Evolutionary conservation across 2,113 vertebrate genomes (phyloP).

Genomic region (Notiomystis cincta): DNA sequence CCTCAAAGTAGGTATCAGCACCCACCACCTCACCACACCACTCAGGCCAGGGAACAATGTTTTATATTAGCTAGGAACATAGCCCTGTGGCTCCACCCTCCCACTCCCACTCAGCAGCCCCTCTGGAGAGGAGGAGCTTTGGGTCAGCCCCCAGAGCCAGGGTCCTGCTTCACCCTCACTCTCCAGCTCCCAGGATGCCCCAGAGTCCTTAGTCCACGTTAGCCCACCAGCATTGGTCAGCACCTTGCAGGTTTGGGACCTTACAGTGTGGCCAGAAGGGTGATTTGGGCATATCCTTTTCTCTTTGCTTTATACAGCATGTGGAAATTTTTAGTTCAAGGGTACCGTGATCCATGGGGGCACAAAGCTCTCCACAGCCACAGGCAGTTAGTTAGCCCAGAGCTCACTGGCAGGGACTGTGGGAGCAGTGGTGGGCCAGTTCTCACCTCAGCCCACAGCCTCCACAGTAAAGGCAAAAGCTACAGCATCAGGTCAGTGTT

Average conservation of each 20-base stretch:
- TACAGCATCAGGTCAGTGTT: not conserved
- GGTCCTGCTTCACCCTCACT: rapidly evolving
- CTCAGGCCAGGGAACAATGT: rapidly evolving
- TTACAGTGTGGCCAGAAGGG: rapidly evolving
- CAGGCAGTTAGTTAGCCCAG: no score
- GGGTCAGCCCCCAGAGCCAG: rapidly evolving
- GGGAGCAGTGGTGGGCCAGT: rapidly evolving
- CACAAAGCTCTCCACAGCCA: not conserved
- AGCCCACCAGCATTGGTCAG: rapidly evolving
- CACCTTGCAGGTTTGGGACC: rapidly evolving
- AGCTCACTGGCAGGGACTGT: no score
- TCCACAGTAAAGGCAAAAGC: not conserved
- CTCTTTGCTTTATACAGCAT: not conserved
- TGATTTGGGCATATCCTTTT: not conserved
- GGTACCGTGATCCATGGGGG: rapidly evolving
- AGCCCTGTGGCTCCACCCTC: rapidly evolving
- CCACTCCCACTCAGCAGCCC: not conserved
- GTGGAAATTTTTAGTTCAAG: not conserved
- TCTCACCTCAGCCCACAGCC: not conserved
- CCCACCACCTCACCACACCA: not conserved
- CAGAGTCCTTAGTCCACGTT: not conserved
- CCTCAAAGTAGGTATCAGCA: not conserved
- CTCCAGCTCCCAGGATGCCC: not conserved
- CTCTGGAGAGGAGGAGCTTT: rapidly evolving
- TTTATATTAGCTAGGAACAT: rapidly evolving